Evolutionary conservation across 2,888 invertebrate species (phyloP), one percentile per base, ranked within the genome.

Genomic region (Aporophyla lueneburgensis): DNA sequence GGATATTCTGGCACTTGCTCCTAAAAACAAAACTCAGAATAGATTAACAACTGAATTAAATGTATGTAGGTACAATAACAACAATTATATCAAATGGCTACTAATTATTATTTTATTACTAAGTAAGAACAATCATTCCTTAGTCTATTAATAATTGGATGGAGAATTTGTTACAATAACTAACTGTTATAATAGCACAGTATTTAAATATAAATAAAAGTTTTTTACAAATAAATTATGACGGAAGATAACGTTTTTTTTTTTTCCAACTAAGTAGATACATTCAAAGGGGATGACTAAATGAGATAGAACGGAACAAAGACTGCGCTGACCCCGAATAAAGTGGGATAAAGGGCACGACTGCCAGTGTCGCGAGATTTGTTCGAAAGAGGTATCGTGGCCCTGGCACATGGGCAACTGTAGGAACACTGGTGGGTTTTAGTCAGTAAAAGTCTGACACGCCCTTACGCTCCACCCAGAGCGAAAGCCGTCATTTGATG

Each of bases 221-320:
- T 82, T 88, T 88, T 86, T 80, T 87, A 88, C 84, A 77, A 85
- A 83, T 88, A 87, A 83, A 81, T 72, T 21, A 80, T 77, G 80
- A 75, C 56, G 0, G 76, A 80, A 14, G 4, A 62, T 16, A 16
- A 5, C 49, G 24, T 21, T 19, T 33, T 58, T 59, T 33, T 58
- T 59, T 58, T 46, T 46, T 43, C 1, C 7, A 43, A 9, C 9
- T 43, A 9, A 9, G 7, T 43, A 43, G 43, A 1, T 43, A 43
- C 9, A 43, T 43, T 43, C 9, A 43, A 43, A 33, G 33, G 33
- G 33, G 33, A 3, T 33, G 33, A 33, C 33, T 33, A 33, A 33
- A 33, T 33, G 33, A 33, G 33, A 33, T 33, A 33, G 1, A 2
- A 33, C 3, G 33, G 33, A 33, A 33, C 33, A 33, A 33, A 33